Evolutionary conservation across 35 echinoderm and acorn worm genomes (phyloP).

Genomic region (Acanthaster planci): DNA sequence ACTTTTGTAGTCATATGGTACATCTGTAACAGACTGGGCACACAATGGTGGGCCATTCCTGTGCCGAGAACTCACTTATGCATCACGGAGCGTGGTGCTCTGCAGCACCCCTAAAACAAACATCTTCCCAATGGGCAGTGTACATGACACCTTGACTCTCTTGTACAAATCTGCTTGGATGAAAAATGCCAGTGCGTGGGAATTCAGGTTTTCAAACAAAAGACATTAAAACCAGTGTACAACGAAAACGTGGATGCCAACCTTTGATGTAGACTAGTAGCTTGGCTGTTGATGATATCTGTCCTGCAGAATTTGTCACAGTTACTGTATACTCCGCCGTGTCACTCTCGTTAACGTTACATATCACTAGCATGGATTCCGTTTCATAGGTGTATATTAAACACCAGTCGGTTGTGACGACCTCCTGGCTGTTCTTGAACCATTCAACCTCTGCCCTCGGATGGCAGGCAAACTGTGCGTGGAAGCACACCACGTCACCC

Average conservation of each 20-base stretch:
- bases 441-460: slow-evolving; percentile 82
- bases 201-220: no score
- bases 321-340: slow-evolving; percentile 72
- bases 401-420: slow-evolving; percentile 57
- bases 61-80: no score
- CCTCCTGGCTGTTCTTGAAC: slow-evolving; percentile 68
- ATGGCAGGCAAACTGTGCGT: slow-evolving; percentile 74
- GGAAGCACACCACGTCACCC: slow-evolving; percentile 85
- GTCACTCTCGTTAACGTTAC: slow-evolving; percentile 76
- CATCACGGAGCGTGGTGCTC: no score
- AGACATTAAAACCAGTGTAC: no score
- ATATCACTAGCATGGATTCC: slow-evolving; percentile 71
- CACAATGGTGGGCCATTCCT: no score
- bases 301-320: slow-evolving; percentile 58
- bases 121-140: no score
- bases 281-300: slow-evolving; percentile 60
- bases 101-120: no score
- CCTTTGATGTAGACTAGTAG: slow-evolving; percentile 73
- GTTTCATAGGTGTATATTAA: slow-evolving; percentile 69
- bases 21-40: no score
- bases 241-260: slow-evolving; percentile 38
- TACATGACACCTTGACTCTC: no score
- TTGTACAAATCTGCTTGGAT: no score
- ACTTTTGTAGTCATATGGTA: no score
- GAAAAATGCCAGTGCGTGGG: no score